A percentile compares a stretch with the other conserved stretches of the same genome.
phyloP scores from a whole-genome alignment of 2,797 vertebrate species.

The Poecilia gillii region DNA sequence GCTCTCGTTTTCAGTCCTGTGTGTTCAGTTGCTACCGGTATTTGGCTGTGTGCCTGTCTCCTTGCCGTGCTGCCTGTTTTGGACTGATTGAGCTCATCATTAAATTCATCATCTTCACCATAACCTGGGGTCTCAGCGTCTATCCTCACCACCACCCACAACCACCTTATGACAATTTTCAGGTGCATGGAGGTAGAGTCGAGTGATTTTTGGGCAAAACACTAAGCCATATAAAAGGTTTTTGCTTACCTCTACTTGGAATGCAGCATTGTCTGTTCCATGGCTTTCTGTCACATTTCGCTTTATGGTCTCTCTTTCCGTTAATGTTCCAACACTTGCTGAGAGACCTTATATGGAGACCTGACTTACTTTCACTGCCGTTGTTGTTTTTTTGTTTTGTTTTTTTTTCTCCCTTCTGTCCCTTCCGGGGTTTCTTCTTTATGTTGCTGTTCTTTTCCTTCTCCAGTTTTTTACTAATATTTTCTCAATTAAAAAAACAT shows the following conservation, averaged over 20 bases:
- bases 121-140: no score
- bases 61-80: no score
- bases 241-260: slow-evolving; percentile 55
- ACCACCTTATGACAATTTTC: no score
- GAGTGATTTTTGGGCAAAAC: not conserved
- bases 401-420: not conserved
- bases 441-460: not conserved
- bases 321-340: not conserved
- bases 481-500: not conserved
- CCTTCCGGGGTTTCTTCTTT: not conserved
- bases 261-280: slow-evolving; percentile 44
- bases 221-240: no score
- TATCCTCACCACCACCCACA: no score
- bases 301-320: slow-evolving; percentile 45
- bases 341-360: slow-evolving; percentile 11
- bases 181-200: not conserved
- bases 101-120: no score
- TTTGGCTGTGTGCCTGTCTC: no score
- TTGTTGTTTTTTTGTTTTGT: slow-evolving; percentile 11
- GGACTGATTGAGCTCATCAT: no score
- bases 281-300: slow-evolving; percentile 15
- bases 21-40: no score
- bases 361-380: slow-evolving; percentile 24
- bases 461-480: not conserved
- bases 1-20: no score